These are phyloP conservation scores for Herpetotheres cachinnans DNA, from an alignment of 2,113 vertebrate species.

Conservation along the genomic window DNA sequence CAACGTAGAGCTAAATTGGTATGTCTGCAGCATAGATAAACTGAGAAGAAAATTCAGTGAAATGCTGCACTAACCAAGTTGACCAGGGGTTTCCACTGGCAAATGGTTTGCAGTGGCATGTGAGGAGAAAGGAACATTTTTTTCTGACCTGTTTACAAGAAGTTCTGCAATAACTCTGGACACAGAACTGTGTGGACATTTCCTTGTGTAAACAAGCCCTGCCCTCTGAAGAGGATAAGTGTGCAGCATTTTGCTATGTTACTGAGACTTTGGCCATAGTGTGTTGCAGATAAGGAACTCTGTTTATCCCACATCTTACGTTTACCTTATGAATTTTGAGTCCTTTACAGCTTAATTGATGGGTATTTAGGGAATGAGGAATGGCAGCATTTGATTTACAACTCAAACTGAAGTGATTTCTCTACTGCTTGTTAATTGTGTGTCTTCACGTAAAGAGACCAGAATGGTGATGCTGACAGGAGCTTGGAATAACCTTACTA, in stretches of 20 bases:
- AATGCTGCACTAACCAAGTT: neutral
- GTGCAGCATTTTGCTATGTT: neutral
- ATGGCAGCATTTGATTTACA: neutral
- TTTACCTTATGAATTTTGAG: neutral
- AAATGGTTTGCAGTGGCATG: neutral
- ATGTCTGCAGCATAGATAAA: neutral
- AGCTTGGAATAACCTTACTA: neutral
- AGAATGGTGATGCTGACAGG: neutral
- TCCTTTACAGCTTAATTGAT: neutral
- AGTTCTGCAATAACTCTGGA: neutral
- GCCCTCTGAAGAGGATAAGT: neutral
- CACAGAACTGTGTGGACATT: neutral
- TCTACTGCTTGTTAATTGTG: neutral
- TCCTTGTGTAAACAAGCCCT: slow-evolving; percentile 5
- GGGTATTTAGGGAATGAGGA: neutral
- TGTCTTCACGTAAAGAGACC: neutral
- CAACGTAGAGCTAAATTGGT: neutral
- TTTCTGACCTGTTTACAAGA: neutral
- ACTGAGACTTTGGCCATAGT: neutral
- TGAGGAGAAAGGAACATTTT: neutral
- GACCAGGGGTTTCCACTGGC: neutral
- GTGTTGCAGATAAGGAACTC: neutral
- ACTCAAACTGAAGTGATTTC: neutral
- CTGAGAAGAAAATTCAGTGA: neutral
- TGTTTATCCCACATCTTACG: neutral